These are phyloP conservation scores for Hypomecis punctinalis DNA, from an alignment of 2,888 invertebrate genomes.

Conservation along the genomic window DNA sequence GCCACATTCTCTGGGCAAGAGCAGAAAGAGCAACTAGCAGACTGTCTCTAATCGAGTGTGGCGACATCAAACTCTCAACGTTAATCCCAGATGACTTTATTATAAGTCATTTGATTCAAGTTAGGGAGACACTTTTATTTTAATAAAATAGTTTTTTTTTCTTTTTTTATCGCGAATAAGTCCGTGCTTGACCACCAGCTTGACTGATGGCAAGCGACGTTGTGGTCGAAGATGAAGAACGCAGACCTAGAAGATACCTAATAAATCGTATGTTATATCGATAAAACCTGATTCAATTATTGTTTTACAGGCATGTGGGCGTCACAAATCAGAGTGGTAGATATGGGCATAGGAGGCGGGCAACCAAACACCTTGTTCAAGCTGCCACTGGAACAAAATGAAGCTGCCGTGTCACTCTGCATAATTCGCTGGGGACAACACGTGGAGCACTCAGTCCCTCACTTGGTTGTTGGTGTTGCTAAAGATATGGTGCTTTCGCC, in stretches of 20 bases:
- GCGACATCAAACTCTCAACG: constrained; percentile 74
- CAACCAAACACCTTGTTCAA: constrained; percentile 90
- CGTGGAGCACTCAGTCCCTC: constrained; percentile 72
- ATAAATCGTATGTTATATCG: too few relatives aligned
- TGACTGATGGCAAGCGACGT: too few relatives aligned
- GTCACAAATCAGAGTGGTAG: constrained; percentile 93
- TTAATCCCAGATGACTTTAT: constrained; percentile 80
- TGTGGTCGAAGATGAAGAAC: too few relatives aligned
- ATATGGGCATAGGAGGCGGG: constrained; percentile 87
- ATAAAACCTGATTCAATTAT: background rate
- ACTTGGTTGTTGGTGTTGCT: constrained; percentile 95
- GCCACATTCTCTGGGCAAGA: constrained; percentile 85
- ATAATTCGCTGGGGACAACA: constrained; percentile 90
- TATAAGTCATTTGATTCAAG: constrained; percentile 81
- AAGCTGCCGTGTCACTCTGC: constrained; percentile 96
- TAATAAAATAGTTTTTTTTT: too few relatives aligned
- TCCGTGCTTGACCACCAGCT: too few relatives aligned
- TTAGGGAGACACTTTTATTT: constrained; percentile 71
- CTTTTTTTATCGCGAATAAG: too few relatives aligned
- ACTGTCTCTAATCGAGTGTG: constrained; percentile 82
- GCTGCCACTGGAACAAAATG: constrained; percentile 96
- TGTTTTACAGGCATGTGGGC: constrained; percentile 95
- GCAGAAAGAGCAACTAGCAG: constrained; percentile 65
- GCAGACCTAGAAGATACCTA: too few relatives aligned
- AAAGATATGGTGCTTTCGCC: constrained; percentile 96